Base-by-base conservation (phyloP, 2,113 vertebrate species). In the Pongo abelii region DNA sequence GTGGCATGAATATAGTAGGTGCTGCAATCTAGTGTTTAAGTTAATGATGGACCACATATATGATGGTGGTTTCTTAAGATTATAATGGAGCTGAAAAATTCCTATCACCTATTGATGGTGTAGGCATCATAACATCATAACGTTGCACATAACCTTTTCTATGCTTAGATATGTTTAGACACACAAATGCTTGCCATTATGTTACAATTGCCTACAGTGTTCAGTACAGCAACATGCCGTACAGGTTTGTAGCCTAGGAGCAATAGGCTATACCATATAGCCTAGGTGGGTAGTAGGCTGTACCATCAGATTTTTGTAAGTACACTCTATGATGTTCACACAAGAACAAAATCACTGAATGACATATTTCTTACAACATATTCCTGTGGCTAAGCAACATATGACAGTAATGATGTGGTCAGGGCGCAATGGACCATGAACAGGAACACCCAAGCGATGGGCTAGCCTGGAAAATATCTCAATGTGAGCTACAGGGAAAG, bases 361-460 rank as follows among this genome's bases (percentile, higher is more conserved):
- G 74, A 46, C 12, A 2, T 0, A 2, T 77, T 77, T 77, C 74
- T 77, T 43, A 77, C 40, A 30, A 77, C 13, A 46, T 77, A 30
- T 46, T 43, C 43, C 40, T 27, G n/a, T 77, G 43, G 74, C 27
- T 77, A 27, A 77, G 40, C 25, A 4, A 46, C 25, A 43, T 13
- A 4, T 46, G 74, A 46, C 74, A 46, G 40, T 27, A 25, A 4
- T 50, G n/a, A 38, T 12, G 8, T 72, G 35, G 72, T n/a, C 9
- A 18, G 61, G 61, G 38, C 72, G 35, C 50, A 35, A 30, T 1
- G 1, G 32, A 48, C 27, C 4, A 0, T 52, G 23, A 3, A 10
- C n/a, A 16, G 30, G 69, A 10, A 1, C 1, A 6, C n/a, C 5
- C 2, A 12, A 8, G 3, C 6, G 25, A 50, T 5, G 11, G 40